These are phyloP conservation scores for Drosophila parthenogenetica DNA, from an alignment of 2,888 invertebrate genomes.

Conservation along the genomic window DNA sequence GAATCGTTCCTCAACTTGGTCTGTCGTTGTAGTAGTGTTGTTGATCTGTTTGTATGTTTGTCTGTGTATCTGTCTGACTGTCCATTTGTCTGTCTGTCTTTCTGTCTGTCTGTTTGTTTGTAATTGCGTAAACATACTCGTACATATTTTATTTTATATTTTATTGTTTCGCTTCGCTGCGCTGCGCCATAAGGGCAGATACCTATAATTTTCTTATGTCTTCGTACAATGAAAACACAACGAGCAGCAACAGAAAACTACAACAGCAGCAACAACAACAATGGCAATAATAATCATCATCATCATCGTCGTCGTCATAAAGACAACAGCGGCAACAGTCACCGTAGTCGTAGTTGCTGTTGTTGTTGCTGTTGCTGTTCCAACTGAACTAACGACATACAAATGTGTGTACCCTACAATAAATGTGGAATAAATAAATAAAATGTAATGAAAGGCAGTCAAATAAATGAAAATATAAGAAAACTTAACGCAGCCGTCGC, in stretches of 20 bases:
- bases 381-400: constrained; percentile 76
- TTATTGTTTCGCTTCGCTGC: constrained; percentile 82
- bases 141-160: constrained; percentile 82
- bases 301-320: constrained; percentile 64
- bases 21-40: constrained; percentile 12
- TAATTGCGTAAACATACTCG: constrained; percentile 81
- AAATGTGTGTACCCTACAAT: constrained; percentile 70
- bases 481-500: constrained; percentile 55
- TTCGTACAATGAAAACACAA: constrained; percentile 75
- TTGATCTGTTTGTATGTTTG: not conserved
- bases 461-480: constrained; percentile 79
- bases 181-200: constrained; percentile 81
- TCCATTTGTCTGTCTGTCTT: constrained; percentile 35
- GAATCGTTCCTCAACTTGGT: constrained; percentile 26
- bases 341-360: constrained; percentile 22
- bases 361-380: constrained; percentile 37
- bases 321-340: constrained; percentile 71
- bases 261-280: constrained; percentile 38
- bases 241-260: constrained; percentile 43
- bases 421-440: constrained; percentile 79
- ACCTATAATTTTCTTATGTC: constrained; percentile 82
- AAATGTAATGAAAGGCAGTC: constrained; percentile 78
- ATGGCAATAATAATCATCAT: constrained; percentile 56
- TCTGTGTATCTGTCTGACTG: constrained; percentile 33
- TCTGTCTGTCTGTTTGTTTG: constrained; percentile 70